Conservation (phyloP, 2,797 vertebrate genomes). For the Cossypha caffra region DNA sequence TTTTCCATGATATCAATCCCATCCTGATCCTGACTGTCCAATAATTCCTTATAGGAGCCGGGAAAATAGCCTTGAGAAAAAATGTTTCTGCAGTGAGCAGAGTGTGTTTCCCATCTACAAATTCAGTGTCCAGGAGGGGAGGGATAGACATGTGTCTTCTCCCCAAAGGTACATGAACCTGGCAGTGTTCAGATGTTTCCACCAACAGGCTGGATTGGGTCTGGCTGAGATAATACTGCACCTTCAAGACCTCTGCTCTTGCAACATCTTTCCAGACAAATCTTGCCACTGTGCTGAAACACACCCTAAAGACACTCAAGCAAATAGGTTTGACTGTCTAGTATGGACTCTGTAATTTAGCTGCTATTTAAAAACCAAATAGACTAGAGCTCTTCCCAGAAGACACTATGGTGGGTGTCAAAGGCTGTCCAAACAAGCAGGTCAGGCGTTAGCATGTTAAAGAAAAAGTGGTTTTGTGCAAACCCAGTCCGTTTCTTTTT, state of each 20-base stretch:
- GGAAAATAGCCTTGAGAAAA: not conserved
- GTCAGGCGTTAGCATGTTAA: not conserved
- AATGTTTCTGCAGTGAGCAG: not conserved
- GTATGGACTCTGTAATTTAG: slow-evolving; percentile 17
- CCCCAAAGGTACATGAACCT: not conserved
- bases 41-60: not conserved
- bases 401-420: not conserved
- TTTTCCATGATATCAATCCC: not conserved
- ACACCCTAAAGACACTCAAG: not conserved
- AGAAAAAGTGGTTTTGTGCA: not conserved
- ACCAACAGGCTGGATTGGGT: not conserved
- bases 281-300: not conserved
- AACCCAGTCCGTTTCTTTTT: not conserved
- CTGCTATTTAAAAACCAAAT: slow-evolving; percentile 38
- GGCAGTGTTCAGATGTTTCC: not conserved
- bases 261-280: slow-evolving; percentile 15
- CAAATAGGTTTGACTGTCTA: slow-evolving; percentile 11
- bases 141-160: not conserved
- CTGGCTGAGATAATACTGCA: not conserved
- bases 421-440: not conserved
- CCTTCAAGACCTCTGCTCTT: not conserved
- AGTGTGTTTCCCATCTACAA: not conserved
- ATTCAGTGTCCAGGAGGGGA: not conserved
- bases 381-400: not conserved
- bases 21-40: not conserved